Evolutionary conservation across 2,113 vertebrate genomes (phyloP).

Genomic region (Elgaria multicarinata): DNA sequence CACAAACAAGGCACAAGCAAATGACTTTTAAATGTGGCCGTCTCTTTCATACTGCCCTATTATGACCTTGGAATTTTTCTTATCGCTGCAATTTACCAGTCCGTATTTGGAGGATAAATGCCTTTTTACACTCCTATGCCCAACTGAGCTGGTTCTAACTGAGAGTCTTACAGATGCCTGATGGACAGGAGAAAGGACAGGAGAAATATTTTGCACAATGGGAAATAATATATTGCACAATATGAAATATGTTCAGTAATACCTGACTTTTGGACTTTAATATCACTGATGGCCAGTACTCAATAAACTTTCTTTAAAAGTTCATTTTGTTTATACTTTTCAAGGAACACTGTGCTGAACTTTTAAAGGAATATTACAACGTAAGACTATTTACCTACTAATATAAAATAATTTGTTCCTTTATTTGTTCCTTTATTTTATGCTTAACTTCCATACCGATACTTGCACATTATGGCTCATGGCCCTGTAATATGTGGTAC

Average conservation of each 20-base stretch:
- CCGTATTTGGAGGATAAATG: background rate
- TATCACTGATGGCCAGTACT: constrained; percentile 1
- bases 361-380: background rate
- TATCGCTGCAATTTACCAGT: background rate
- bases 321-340: background rate
- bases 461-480: background rate
- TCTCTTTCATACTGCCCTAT: background rate
- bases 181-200: background rate
- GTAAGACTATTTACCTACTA: background rate
- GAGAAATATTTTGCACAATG: constrained; percentile 21
- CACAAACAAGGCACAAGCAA: constrained; percentile 4
- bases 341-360: background rate
- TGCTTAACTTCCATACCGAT: background rate
- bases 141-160: background rate
- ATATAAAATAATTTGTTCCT: background rate
- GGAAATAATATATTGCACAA: constrained; percentile 21
- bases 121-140: constrained; percentile 43
- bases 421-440: background rate
- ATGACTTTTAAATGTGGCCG: constrained; percentile 29
- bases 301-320: constrained; percentile 32
- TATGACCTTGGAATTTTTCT: constrained; percentile 26
- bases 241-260: constrained; percentile 29
- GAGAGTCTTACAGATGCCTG: constrained; percentile 23
- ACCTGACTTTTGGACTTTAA: constrained; percentile 22
- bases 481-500: background rate